Evolutionary conservation across 2,888 invertebrate genomes (phyloP), one percentile per base, ranked within the genome.

Genomic region (Troides helena): DNA sequence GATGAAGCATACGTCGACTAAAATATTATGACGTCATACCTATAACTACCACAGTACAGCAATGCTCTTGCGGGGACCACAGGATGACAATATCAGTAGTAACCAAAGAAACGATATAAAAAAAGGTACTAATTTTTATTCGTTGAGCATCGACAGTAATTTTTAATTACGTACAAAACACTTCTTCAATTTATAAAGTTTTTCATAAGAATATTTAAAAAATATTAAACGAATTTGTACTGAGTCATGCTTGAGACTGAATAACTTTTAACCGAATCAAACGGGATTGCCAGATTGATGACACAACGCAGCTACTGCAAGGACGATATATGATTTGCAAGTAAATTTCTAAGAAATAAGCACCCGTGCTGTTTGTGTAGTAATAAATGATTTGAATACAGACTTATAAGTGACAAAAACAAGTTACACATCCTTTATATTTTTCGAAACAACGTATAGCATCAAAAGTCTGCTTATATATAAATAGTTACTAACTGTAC

Each of bases 341-440:
- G 58, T 58, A 30, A 58, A 65, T 62, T 69, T 69, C 65, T 61
- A 18, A 36, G 69, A 69, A 69, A 62, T 58, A 58, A 62, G 65
- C 53, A 46, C 12, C 61, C 17, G 30, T 21, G 36, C 18, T 23
- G 62, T 57, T 46, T 23, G 46, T 50, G 50, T 3, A 50, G 50
- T 18, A 18, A 50, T 18, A 4, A 46, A 46, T 10, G 10, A 46
- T 46, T 46, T 46, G 46, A 46, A 3, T 12, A 12, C 17, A 46
- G 17, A 46, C 46, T 46, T 46, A 6, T 1, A 46, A 46, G 17
- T 36, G 36, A 10, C 12, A 14, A 46, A 46, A 46, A 17, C 18
- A 50, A 6, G 43, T 43, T 43, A 43, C 8, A 43, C 8, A 12
- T 21, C 21, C 0, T 21, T 21, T 21, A 21, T 21, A 21, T 21